Percentiles rank a stretch among this genome's conserved stretches.
Conservation (phyloP, 2,797 vertebrate genomes). For the Astyanax mexicanus region DNA sequence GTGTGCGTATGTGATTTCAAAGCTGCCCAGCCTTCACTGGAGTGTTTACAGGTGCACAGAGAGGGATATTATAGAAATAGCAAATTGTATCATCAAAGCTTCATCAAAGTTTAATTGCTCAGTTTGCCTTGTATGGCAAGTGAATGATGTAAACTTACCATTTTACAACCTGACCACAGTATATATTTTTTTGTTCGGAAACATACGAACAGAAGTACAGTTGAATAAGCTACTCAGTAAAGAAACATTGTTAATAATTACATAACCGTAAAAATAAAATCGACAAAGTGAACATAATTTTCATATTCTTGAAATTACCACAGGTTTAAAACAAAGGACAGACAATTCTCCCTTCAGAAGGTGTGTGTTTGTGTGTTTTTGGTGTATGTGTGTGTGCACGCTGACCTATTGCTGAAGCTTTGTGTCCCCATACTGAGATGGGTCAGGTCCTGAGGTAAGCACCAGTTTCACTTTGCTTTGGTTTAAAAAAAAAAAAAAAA, state of each 20-base stretch:
- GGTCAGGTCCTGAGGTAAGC: conserved; percentile 85
- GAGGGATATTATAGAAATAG: conserved; percentile 28
- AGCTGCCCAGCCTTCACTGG: conserved; percentile 18
- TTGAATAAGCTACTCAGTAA: conserved; percentile 69
- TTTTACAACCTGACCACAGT: conserved; percentile 65
- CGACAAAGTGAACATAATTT: conserved; percentile 66
- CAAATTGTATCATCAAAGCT: conserved; percentile 41
- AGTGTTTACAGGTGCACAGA: conserved; percentile 51
- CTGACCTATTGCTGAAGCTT: conserved; percentile 70
- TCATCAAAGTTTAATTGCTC: conserved; percentile 55
- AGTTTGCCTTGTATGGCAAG: conserved; percentile 46
- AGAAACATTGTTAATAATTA: conserved; percentile 69
- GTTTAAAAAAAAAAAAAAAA: conserved; percentile 57
- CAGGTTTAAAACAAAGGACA: conserved; percentile 79
- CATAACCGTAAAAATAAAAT: conserved; percentile 65
- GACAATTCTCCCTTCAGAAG: conserved; percentile 66
- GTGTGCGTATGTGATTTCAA: conserved; percentile 41
- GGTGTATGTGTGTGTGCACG: conserved; percentile 36
- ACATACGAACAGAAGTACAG: conserved; percentile 62
- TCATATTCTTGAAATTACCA: conserved; percentile 76
- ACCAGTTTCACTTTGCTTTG: conserved; percentile 78
- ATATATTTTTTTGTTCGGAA: conserved; percentile 56
- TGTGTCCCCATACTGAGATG: conserved; percentile 70
- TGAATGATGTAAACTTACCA: conserved; percentile 22
- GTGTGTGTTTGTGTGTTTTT: conserved; percentile 39